A percentile compares a stretch with the other conserved stretches of the same genome.
Conservation (phyloP, 2,888 invertebrate species). For the Hedychridium roseum region DNA sequence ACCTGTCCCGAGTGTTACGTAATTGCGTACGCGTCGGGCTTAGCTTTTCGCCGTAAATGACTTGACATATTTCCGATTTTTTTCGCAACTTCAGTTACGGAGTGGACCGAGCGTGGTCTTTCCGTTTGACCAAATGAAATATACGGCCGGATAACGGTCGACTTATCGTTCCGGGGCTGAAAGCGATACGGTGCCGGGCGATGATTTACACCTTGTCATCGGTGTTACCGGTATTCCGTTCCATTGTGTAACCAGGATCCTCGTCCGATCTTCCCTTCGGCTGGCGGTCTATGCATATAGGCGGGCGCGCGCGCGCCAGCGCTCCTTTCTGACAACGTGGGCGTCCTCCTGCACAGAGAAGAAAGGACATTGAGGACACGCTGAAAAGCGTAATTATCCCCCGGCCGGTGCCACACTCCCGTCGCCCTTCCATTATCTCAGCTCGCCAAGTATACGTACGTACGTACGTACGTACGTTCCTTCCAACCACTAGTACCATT, state of each 20-base stretch:
- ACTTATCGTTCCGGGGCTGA: slow-evolving; percentile 28
- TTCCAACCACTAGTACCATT: no score
- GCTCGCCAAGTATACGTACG: no score
- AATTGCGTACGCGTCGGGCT: no score
- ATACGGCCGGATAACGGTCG: slow-evolving; percentile 19
- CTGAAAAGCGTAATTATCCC: slow-evolving; percentile 45
- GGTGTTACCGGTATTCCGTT: slow-evolving; percentile 25
- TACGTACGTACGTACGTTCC: no score
- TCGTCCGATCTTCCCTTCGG: slow-evolving; percentile 3
- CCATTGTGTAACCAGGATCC: slow-evolving; percentile 24
- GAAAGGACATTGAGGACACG: slow-evolving; percentile 36
- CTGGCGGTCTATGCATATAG: not conserved
- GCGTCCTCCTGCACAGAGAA: slow-evolving; percentile 9
- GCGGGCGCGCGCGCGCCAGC: slow-evolving; percentile 1
- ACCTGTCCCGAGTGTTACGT: no score
- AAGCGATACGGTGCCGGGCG: slow-evolving; percentile 21
- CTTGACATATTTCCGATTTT: no score
- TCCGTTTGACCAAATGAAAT: slow-evolving; percentile 26
- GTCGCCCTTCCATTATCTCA: slow-evolving; percentile 21
- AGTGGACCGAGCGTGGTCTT: slow-evolving; percentile 22
- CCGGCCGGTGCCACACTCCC: slow-evolving; percentile 15
- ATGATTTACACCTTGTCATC: slow-evolving; percentile 41
- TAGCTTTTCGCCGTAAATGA: no score
- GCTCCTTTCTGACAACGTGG: no score
- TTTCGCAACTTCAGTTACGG: no score